Conservation (phyloP, 1,140 invertebrate genomes). For the Psix sp. region DNA sequence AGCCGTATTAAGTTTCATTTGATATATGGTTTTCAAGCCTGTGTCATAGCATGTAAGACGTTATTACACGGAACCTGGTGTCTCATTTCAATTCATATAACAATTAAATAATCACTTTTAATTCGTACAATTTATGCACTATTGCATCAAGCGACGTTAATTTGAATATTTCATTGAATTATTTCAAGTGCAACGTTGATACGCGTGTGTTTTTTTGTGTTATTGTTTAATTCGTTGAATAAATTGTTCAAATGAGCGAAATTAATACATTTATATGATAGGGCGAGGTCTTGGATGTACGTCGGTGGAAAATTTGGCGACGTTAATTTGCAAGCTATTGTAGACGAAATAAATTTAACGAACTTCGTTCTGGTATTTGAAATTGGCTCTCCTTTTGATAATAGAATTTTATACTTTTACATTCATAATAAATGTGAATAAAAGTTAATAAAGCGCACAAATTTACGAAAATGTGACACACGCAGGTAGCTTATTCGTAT, state of each 20-base stretch:
- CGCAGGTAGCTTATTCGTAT: slow-evolving; percentile 25
- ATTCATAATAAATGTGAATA: slow-evolving; percentile 34
- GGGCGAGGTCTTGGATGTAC: slow-evolving; percentile 21
- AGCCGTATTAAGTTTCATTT: slow-evolving; percentile 34
- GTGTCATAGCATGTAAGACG: slow-evolving; percentile 31
- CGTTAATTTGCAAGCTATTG: slow-evolving; percentile 34
- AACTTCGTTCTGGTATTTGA: slow-evolving; percentile 25
- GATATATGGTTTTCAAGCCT: slow-evolving; percentile 31
- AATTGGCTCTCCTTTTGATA: slow-evolving; percentile 37
- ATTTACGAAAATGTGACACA: slow-evolving; percentile 29
- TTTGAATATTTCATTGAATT: slow-evolving; percentile 56
- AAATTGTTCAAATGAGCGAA: slow-evolving; percentile 35
- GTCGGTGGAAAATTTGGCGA: slow-evolving; percentile 33
- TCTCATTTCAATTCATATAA: slow-evolving; percentile 46
- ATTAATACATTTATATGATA: slow-evolving; percentile 38
- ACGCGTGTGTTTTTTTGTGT: slow-evolving; percentile 21
- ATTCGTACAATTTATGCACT: slow-evolving; percentile 43
- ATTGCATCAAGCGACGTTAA: slow-evolving; percentile 41
- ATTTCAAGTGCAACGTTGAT: slow-evolving; percentile 29
- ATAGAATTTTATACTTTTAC: no score
- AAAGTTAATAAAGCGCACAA: slow-evolving; percentile 38
- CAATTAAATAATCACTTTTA: slow-evolving; percentile 51
- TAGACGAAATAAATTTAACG: slow-evolving; percentile 29
- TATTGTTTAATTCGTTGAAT: slow-evolving; percentile 35
- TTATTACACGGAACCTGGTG: slow-evolving; percentile 33